Conservation (phyloP, 2,113 vertebrate species). For the Zosterops japonicus region DNA sequence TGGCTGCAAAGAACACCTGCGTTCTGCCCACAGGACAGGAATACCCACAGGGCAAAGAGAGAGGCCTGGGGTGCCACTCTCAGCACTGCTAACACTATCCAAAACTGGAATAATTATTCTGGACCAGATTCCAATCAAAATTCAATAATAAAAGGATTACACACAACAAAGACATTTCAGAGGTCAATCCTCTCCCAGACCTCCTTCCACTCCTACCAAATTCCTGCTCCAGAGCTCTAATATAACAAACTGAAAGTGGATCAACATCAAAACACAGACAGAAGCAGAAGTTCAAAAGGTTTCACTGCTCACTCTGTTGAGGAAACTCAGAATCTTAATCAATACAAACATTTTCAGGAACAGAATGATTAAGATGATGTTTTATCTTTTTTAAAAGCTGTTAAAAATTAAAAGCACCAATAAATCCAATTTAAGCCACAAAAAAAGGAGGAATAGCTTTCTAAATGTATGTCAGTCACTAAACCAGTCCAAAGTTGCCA, state of each 20-base stretch:
- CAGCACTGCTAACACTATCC: not conserved
- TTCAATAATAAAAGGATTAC: conserved; percentile 49
- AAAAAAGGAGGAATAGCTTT: not conserved
- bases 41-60: accelerated
- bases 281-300: conserved; percentile 26
- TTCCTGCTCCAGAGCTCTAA: conserved; percentile 11
- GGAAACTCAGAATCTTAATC: not conserved
- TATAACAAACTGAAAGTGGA: not conserved
- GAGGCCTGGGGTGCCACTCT: not conserved
- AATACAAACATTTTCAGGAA: not conserved
- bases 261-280: conserved; percentile 2
- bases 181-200: conserved; percentile 55
- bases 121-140: not conserved
- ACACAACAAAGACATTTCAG: not conserved
- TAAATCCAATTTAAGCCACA: not conserved
- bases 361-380: not conserved
- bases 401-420: not conserved
- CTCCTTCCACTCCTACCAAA: conserved; percentile 20
- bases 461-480: not conserved
- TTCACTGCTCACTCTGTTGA: not conserved
- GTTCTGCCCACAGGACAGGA: not conserved
- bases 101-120: not conserved
- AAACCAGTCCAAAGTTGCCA: not conserved
- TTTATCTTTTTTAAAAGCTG: not conserved
- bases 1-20: not conserved